These are phyloP conservation scores for Glyptemys insculpta DNA, from an alignment of 2,797 vertebrate species.

Conservation along the genomic window DNA sequence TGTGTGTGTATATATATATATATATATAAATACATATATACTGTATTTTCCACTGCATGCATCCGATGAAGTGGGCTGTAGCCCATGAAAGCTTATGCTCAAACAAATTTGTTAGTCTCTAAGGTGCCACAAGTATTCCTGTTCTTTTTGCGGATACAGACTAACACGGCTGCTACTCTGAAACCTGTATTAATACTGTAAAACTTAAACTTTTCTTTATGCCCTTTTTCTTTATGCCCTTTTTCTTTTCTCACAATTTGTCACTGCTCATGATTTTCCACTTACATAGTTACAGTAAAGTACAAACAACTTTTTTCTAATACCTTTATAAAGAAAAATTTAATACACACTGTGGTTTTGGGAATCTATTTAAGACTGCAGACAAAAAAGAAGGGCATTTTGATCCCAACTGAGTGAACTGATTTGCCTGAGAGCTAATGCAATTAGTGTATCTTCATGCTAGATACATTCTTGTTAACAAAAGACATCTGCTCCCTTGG, in stretches of 20 bases:
- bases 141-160: no score
- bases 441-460: not conserved
- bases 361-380: not conserved
- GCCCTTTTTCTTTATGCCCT: not conserved
- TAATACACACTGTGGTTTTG: not conserved
- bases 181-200: no score
- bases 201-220: not conserved
- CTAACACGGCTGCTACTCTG: no score
- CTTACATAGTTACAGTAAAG: not conserved
- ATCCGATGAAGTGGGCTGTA: no score
- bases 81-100: no score
- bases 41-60: no score
- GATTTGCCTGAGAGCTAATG: not conserved
- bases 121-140: no score
- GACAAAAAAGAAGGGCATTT: fast-evolving
- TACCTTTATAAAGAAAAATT: not conserved
- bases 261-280: not conserved
- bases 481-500: not conserved
- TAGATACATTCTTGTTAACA: not conserved
- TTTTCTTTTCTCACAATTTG: not conserved
- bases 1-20: no score
- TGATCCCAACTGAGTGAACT: not conserved
- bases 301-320: not conserved
- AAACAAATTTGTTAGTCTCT: no score
- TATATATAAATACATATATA: no score